These are phyloP conservation scores for Chionoecetes opilio DNA, from an alignment of 1,140 invertebrate species.

Conservation along the genomic window DNA sequence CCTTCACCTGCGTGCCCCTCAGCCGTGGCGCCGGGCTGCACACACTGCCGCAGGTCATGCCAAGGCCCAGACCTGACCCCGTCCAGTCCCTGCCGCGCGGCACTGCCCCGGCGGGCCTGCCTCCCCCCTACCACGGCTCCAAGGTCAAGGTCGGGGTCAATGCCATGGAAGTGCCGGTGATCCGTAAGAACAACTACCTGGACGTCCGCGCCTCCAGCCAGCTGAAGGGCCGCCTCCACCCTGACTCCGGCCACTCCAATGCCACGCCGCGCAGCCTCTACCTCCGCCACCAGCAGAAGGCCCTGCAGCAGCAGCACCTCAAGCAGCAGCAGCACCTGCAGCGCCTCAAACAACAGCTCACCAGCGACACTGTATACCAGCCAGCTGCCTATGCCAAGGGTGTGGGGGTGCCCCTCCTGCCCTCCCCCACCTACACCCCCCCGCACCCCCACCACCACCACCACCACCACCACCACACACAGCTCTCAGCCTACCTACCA, in stretches of 20 bases:
- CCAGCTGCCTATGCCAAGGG: slow-evolving; percentile 79
- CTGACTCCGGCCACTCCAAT: slow-evolving; percentile 73
- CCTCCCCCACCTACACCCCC: slow-evolving; percentile 76
- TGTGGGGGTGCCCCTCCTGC: slow-evolving; percentile 78
- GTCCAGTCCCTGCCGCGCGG: slow-evolving; percentile 77
- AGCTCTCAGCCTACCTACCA: slow-evolving; percentile 15
- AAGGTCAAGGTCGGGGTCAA: slow-evolving; percentile 44
- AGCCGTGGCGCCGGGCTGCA: slow-evolving; percentile 77
- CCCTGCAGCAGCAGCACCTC: slow-evolving; percentile 73
- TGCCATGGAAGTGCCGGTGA: slow-evolving; percentile 83
- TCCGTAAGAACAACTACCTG: slow-evolving; percentile 88
- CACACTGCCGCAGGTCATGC: slow-evolving; percentile 78
- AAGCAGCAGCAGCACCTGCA: slow-evolving; percentile 76
- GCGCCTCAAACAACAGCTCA: slow-evolving; percentile 71
- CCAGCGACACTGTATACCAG: slow-evolving; percentile 79
- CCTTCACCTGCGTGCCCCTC: slow-evolving; percentile 80
- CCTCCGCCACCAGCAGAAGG: slow-evolving; percentile 79
- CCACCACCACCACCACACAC: slow-evolving; percentile 64
- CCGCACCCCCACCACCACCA: slow-evolving; percentile 67
- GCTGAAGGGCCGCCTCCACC: slow-evolving; percentile 68
- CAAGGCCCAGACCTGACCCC: slow-evolving; percentile 69
- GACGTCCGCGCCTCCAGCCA: slow-evolving; percentile 87
- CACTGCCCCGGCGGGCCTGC: slow-evolving; percentile 53
- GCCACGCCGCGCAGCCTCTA: slow-evolving; percentile 77
- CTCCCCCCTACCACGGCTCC: slow-evolving; percentile 66